Percentiles rank a stretch among this genome's conserved stretches.
Evolutionary conservation across 1,140 invertebrate genomes (phyloP).

Genomic region (Ladona fulva): DNA sequence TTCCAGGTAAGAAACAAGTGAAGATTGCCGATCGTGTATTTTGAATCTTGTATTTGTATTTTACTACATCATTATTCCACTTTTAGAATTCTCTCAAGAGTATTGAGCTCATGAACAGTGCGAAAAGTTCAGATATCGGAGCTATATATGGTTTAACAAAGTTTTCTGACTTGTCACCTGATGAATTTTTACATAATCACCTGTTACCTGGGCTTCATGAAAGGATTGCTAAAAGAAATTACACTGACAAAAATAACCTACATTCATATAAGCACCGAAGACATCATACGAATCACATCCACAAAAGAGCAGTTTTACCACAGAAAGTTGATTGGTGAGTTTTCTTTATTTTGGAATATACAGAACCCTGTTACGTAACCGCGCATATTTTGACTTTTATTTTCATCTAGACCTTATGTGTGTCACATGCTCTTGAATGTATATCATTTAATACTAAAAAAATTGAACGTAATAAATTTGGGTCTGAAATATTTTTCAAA

Average conservation of each 20-base stretch:
- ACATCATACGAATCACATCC: too few relatives aligned
- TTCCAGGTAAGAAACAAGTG: conserved; percentile 49
- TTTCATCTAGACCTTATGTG: too few relatives aligned
- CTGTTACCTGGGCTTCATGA: conserved; percentile 35
- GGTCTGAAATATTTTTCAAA: too few relatives aligned
- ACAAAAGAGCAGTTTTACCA: conserved; percentile 28
- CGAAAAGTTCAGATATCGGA: conserved; percentile 41
- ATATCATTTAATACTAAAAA: too few relatives aligned
- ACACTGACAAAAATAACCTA: too few relatives aligned
- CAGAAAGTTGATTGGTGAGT: conserved; percentile 28
- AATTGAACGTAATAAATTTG: too few relatives aligned
- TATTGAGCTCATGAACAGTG: conserved; percentile 51
- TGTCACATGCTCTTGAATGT: too few relatives aligned
- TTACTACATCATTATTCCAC: conserved; percentile 16
- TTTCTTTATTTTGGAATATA: neutral
- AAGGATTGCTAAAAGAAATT: conserved; percentile 20
- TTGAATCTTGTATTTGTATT: neutral
- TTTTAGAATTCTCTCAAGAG: conserved; percentile 47
- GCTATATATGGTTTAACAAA: conserved; percentile 62
- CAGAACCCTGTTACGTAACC: neutral
- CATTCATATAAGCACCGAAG: too few relatives aligned
- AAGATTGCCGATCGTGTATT: conserved; percentile 22
- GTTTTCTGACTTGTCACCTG: conserved; percentile 61
- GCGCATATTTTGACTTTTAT: neutral
- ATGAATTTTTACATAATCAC: conserved; percentile 52